A percentile compares a stretch with the other conserved stretches of the same genome.
These are phyloP conservation scores for Drosophila demipolita DNA, from an alignment of 2,888 invertebrate species.

Conservation along the genomic window DNA sequence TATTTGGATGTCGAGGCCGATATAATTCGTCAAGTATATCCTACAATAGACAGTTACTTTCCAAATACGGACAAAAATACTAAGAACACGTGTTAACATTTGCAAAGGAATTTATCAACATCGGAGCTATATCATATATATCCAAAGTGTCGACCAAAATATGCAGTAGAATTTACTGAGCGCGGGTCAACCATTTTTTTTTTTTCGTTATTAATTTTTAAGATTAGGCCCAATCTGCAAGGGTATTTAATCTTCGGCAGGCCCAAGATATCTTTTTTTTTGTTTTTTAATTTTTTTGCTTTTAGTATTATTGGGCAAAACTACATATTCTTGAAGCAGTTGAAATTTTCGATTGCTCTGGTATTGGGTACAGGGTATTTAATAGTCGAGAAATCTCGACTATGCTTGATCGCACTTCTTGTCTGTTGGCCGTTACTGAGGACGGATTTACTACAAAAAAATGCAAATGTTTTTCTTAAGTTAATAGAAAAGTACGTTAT, in stretches of 20 bases:
- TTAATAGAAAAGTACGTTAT: constrained; percentile 32
- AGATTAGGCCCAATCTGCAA: not conserved
- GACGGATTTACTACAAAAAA: constrained; percentile 65
- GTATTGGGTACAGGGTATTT: constrained; percentile 47
- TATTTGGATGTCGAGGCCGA: not conserved
- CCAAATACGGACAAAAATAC: not conserved
- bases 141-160: not conserved
- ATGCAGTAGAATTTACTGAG: not conserved
- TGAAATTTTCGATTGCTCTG: constrained; percentile 11
- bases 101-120: not conserved
- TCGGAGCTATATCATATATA: not conserved
- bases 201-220: not conserved
- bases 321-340: constrained; percentile 31
- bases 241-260: not conserved
- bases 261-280: not conserved
- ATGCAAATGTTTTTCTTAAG: constrained; percentile 50
- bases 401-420: constrained; percentile 19
- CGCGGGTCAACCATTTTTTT: not conserved
- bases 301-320: constrained; percentile 12
- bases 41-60: not conserved
- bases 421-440: constrained; percentile 56
- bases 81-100: not conserved
- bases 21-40: not conserved
- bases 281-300: not conserved
- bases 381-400: constrained; percentile 34